A percentile compares a stretch with the other conserved stretches of the same genome.
Evolutionary conservation across 2,888 invertebrate species (phyloP).

Genomic region (Pachydiplax longipennis): DNA sequence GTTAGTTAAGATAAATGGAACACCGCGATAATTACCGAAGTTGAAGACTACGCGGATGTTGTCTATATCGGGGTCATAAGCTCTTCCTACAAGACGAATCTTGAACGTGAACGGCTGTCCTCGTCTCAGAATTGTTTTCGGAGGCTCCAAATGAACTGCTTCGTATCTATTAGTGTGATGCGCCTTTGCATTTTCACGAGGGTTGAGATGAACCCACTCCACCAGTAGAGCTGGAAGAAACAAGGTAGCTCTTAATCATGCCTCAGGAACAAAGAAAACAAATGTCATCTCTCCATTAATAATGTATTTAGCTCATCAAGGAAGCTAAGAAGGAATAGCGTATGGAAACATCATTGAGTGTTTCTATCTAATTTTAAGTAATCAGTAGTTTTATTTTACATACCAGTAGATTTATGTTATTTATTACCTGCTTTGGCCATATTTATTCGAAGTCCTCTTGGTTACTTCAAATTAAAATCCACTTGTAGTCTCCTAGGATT

Average conservation of each 20-base stretch:
- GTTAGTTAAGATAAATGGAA: no score
- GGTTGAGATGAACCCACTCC: slow-evolving; percentile 70
- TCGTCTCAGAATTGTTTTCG: slow-evolving; percentile 72
- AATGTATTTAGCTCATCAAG: no score
- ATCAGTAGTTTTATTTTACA: no score
- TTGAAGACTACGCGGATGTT: slow-evolving; percentile 72
- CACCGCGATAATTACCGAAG: slow-evolving; percentile 64
- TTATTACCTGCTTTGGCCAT: no score
- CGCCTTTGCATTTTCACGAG: slow-evolving; percentile 71
- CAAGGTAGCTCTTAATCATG: background rate
- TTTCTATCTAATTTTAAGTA: no score
- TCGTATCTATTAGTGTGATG: slow-evolving; percentile 77
- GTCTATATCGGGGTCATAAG: slow-evolving; percentile 69
- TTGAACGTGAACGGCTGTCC: slow-evolving; percentile 77
- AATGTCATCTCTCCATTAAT: no score
- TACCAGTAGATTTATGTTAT: no score
- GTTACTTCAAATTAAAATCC: no score
- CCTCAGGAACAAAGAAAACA: background rate
- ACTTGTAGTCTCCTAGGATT: no score
- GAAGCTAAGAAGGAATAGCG: no score
- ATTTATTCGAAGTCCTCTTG: no score
- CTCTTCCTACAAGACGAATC: slow-evolving; percentile 68
- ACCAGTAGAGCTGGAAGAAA: slow-evolving; percentile 61
- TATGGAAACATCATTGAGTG: no score
- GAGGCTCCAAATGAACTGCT: slow-evolving; percentile 70